These are phyloP conservation scores for Thysanoteuthis rhombus DNA, from an alignment of 2,888 invertebrate genomes.

Conservation along the genomic window DNA sequence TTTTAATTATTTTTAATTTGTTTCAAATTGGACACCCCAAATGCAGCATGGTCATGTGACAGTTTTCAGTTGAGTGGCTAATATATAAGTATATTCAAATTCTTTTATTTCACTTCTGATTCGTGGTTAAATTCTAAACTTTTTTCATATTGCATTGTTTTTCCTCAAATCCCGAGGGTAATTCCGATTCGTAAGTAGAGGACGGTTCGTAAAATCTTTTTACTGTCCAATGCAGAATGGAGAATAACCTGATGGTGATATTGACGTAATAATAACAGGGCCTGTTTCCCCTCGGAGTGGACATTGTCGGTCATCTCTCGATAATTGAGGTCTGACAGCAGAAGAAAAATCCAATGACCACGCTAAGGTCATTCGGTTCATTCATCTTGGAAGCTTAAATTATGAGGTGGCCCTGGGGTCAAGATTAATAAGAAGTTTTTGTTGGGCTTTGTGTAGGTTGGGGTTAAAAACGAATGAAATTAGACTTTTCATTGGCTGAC, in stretches of 20 bases:
- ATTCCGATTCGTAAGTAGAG: not conserved
- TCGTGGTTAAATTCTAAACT: no score
- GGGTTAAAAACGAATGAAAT: not conserved
- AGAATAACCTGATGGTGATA: not conserved
- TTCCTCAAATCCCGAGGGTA: no score
- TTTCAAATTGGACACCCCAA: no score
- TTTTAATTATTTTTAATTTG: no score
- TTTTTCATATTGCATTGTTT: no score
- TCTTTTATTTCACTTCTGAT: no score
- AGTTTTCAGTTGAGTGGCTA: no score
- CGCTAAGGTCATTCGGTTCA: not conserved
- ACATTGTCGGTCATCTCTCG: not conserved
- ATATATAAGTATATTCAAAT: no score
- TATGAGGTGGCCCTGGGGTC: not conserved
- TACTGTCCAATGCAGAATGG: not conserved
- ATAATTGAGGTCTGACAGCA: not conserved
- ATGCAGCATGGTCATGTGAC: no score
- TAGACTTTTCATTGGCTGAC: not conserved
- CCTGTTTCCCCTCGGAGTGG: not conserved
- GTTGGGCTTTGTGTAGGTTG: not conserved
- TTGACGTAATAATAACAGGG: not conserved
- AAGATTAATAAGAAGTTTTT: not conserved
- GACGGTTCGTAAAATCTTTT: not conserved
- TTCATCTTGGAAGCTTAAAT: not conserved
- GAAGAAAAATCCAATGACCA: not conserved